These are phyloP conservation scores for Volucella zonaria DNA, from an alignment of 2,888 invertebrate species.

Conservation along the genomic window DNA sequence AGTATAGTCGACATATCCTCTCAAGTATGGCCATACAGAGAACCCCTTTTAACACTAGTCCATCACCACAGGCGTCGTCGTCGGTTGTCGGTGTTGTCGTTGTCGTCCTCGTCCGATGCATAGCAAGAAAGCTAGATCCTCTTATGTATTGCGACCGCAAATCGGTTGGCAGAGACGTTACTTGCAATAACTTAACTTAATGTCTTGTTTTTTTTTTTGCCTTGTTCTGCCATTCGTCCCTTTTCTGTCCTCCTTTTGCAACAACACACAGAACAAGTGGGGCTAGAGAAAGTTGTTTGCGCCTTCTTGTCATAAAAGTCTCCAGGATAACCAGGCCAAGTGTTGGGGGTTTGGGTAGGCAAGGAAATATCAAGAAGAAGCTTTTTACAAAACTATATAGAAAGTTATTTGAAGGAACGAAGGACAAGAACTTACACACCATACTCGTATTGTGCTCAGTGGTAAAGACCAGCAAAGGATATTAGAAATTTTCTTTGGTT, in stretches of 20 bases:
- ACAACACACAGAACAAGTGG: slow-evolving; percentile 7
- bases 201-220: slow-evolving; percentile 41
- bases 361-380: slow-evolving; percentile 4
- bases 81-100: not conserved
- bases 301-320: slow-evolving; percentile 52
- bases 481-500: slow-evolving; percentile 8
- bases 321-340: slow-evolving; percentile 63
- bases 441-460: slow-evolving; percentile 24
- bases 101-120: slow-evolving; percentile 45
- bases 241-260: slow-evolving; percentile 16
- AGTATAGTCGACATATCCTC: slow-evolving; percentile 32
- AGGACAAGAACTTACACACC: slow-evolving; percentile 48
- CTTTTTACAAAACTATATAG: slow-evolving; percentile 22
- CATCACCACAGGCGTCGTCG: not conserved
- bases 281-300: slow-evolving; percentile 39
- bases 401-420: slow-evolving; percentile 17
- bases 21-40: slow-evolving; percentile 14
- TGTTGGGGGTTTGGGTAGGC: slow-evolving; percentile 26
- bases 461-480: slow-evolving; percentile 36
- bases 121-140: slow-evolving; percentile 49
- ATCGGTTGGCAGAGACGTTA: slow-evolving; percentile 69
- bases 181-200: slow-evolving; percentile 73
- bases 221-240: slow-evolving; percentile 23
- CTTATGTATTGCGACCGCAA: slow-evolving; percentile 71
- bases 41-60: not conserved